A percentile compares a stretch with the other conserved stretches of the same genome.
Evolutionary conservation across 2,888 invertebrate species (phyloP).

Genomic region (Monoplex corrugatus): DNA sequence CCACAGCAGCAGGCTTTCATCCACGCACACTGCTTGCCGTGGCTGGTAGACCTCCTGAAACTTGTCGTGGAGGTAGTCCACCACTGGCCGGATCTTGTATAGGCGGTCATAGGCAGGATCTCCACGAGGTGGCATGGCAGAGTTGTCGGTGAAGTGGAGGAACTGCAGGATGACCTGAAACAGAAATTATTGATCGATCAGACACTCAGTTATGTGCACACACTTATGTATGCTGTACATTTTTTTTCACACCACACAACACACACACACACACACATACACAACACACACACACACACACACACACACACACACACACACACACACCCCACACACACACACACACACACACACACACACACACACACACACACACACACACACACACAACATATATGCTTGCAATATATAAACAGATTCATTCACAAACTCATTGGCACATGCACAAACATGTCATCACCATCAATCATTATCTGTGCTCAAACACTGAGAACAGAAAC

Average conservation of each 20-base stretch:
- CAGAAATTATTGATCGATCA: neutral
- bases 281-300: constrained; percentile 3
- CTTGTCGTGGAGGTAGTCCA: constrained; percentile 51
- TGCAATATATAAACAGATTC: neutral
- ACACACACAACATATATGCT: neutral
- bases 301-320: neutral
- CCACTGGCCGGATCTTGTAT: constrained; percentile 58
- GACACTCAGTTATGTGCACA: neutral
- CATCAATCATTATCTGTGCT: neutral
- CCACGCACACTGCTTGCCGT: too few species aligned
- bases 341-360: neutral
- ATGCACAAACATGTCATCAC: neutral
- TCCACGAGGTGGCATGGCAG: constrained; percentile 23
- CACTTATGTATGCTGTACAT: neutral
- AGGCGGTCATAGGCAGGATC: constrained; percentile 53
- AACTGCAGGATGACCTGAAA: constrained; percentile 52
- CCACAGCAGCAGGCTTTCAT: too few species aligned
- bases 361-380: neutral
- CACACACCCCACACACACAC: neutral
- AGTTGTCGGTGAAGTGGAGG: constrained; percentile 60
- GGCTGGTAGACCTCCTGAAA: too few species aligned
- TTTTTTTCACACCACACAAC: neutral
- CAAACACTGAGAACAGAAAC: neutral
- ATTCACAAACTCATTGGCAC: neutral
- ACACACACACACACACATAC: too few species aligned